Base-by-base conservation (phyloP, 1,140 invertebrate species). In the Tetramorium parvispinum region DNA sequence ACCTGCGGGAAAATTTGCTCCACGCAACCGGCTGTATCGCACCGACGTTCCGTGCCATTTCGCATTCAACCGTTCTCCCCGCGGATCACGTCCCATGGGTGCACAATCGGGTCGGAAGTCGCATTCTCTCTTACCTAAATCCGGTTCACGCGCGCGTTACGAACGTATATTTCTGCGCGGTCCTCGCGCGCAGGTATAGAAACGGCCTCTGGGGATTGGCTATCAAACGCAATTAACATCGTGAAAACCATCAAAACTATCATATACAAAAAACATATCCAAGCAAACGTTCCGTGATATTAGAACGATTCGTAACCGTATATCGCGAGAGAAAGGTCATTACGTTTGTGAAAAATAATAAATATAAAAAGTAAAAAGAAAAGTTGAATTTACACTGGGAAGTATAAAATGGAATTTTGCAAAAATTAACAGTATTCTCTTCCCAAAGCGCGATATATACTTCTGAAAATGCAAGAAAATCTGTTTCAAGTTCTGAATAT, bases 61-160 rank as follows among this genome's bases (percentile, higher is more conserved):
- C 73, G 65, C 65, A 73, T 89, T 86, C 86, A 88, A 88, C 57
- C 85, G 77, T 85, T 76, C 63, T 75, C 85, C 87, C 85, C 63
- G 75, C n/a, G 79, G 18, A 32, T 82, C 40, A 46, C 2, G 24
- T 83, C 79, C 27, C 53, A 27, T 8, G 40, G n/a, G 68, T 75
- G 7, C 18, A 24, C 27, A n/a, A 24, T 18, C 40, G 18, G 18
- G 51, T 82, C 46, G 66, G 27, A 73, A 75, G 53, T 59, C 24
- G 43, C 24, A 73, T 71, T 24, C 66, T 73, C 51, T 37, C 46
- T 71, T 57, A 57, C 79, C 55, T 49, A 49, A 49, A n/a, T 3
- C 11, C 13, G n/a, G 6, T 71, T 43, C 66, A 82, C 79, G 43
- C 66, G 43, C 66, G 75, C 55, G 40, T 37, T 11, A 46, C 46